Evolutionary conservation across 2,888 invertebrate genomes (phyloP).

Genomic region (Euclidia mi): DNA sequence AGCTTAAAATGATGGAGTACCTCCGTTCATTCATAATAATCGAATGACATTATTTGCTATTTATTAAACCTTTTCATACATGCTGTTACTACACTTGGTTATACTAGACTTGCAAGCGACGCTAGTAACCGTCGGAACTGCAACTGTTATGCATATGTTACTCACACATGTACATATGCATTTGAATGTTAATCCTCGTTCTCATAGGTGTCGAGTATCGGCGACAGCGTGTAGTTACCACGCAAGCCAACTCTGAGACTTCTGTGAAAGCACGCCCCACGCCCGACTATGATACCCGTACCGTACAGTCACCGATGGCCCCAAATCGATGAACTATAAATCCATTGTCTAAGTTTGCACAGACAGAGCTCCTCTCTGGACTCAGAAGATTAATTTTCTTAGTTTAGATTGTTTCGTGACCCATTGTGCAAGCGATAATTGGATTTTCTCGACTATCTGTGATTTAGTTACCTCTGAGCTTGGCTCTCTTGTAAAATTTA

Average conservation of each 20-base stretch:
- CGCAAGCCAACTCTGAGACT: constrained; percentile 38
- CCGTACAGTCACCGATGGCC: constrained; percentile 76
- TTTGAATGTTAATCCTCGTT: not conserved
- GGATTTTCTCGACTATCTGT: constrained; percentile 87
- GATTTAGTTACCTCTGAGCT: constrained; percentile 85
- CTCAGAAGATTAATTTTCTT: constrained; percentile 90
- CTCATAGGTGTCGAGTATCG: constrained; percentile 21
- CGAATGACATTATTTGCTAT: no score
- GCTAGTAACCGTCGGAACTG: no score
- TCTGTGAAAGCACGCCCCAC: constrained; percentile 46
- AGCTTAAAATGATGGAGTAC: no score
- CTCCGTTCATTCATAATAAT: no score
- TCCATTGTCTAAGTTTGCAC: constrained; percentile 90
- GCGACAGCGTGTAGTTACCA: constrained; percentile 20
- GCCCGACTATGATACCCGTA: constrained; percentile 65
- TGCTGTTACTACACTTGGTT: no score
- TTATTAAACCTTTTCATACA: no score
- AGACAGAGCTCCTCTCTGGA: constrained; percentile 86
- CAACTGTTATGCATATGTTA: not conserved
- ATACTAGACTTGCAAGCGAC: no score
- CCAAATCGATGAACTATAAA: constrained; percentile 89
- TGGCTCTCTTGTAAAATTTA: constrained; percentile 69
- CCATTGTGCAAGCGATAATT: constrained; percentile 89
- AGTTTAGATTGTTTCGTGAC: constrained; percentile 90
- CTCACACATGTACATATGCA: not conserved